Conservation (phyloP, 2,888 invertebrate genomes). For the Nymphalis c-album region DNA sequence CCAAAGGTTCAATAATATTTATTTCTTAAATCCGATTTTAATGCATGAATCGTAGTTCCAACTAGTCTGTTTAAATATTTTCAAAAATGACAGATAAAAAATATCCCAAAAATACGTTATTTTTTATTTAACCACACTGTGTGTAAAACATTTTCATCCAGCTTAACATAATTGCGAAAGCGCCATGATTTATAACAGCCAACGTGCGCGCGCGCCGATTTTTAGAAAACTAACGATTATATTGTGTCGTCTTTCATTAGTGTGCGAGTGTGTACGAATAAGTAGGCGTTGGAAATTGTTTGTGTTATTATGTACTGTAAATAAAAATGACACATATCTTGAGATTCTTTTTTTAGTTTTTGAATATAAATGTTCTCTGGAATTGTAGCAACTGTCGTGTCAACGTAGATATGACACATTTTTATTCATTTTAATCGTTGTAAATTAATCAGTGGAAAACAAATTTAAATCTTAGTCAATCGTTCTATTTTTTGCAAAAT, state of each 20-base stretch:
- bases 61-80: too few species aligned
- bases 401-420: neutral
- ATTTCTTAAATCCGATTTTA: too few species aligned
- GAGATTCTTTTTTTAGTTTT: neutral
- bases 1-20: too few species aligned
- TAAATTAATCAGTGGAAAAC: too few species aligned
- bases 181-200: constrained; percentile 3
- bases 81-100: neutral
- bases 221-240: constrained; percentile 10
- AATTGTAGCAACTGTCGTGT: neutral
- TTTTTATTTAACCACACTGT: neutral
- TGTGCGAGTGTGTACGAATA: neutral
- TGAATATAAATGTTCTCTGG: neutral
- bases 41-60: too few species aligned
- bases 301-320: neutral
- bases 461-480: too few species aligned
- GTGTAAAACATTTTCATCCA: neutral
- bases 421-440: neutral
- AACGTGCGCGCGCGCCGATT: constrained; percentile 16
- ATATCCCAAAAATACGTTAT: neutral
- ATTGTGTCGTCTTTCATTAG: constrained; percentile 3
- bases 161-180: constrained; percentile 3
- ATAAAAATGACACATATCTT: neutral
- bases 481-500: too few species aligned
- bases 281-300: neutral